phyloP scores from a whole-genome alignment of 1,140 invertebrate species.

The Rhagoletis pomonella region DNA sequence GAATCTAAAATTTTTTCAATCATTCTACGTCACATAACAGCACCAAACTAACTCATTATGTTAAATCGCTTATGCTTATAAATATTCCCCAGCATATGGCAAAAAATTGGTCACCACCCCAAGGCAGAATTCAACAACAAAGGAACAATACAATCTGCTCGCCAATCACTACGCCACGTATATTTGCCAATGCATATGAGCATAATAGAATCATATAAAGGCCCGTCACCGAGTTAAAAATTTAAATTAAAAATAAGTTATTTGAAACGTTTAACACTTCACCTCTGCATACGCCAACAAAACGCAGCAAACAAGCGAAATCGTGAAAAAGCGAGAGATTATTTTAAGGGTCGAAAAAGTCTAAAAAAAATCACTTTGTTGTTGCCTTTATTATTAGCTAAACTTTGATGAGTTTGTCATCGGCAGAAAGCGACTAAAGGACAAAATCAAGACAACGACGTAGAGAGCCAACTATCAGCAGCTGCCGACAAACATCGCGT shows the following conservation, averaged over 20 bases:
- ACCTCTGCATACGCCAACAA: background rate
- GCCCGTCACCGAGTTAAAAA: constrained; percentile 6
- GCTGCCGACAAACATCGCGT: constrained; percentile 21
- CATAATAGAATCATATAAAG: background rate
- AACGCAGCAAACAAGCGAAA: background rate
- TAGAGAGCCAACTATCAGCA: background rate
- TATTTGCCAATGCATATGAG: background rate
- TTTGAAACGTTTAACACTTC: constrained; percentile 37
- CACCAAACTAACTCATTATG: background rate
- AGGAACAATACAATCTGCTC: background rate
- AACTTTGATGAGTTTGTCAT: constrained; percentile 22
- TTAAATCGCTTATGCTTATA: background rate
- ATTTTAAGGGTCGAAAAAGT: constrained; percentile 22
- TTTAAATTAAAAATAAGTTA: constrained; percentile 35
- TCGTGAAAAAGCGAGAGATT: background rate
- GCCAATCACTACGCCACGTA: background rate
- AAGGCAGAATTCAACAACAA: background rate
- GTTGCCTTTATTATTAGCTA: background rate
- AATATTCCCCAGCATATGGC: too few species aligned
- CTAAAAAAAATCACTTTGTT: background rate
- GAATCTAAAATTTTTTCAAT: too few species aligned
- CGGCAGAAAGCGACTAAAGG: background rate
- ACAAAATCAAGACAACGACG: background rate
- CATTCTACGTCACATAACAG: too few species aligned
- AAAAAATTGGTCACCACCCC: background rate